A percentile compares a stretch with the other conserved stretches of the same genome.
phyloP scores from a whole-genome alignment of 2,797 vertebrate genomes.

The Octomys mimax region DNA sequence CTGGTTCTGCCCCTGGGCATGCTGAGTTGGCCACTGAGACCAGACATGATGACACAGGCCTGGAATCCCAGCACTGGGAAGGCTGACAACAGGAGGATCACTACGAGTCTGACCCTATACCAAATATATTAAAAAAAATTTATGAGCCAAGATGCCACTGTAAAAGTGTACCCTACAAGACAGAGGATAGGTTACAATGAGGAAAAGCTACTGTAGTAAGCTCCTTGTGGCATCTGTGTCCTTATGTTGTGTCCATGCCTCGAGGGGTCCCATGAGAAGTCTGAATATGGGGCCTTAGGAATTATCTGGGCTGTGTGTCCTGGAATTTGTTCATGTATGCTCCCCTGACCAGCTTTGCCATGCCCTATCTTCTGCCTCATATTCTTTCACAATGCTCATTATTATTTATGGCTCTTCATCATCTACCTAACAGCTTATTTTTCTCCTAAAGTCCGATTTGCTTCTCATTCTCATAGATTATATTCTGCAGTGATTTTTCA shows the following conservation, averaged over 20 bases:
- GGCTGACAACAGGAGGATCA: no score
- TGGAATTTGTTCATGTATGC: neutral
- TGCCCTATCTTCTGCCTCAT: neutral
- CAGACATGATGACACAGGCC: no score
- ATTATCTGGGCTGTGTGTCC: neutral
- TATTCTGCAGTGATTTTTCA: neutral
- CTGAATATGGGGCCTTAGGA: neutral
- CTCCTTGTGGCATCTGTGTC: neutral
- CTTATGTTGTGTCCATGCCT: neutral
- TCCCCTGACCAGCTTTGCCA: neutral
- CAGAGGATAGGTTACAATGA: neutral
- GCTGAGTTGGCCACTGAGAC: no score
- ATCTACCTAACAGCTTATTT: slow-evolving; percentile 32
- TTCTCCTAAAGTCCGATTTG: neutral
- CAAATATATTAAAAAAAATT: neutral
- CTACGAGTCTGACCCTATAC: no score
- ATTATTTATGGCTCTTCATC: slow-evolving; percentile 11
- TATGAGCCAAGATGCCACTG: neutral
- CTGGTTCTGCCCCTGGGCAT: no score
- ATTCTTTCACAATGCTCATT: slow-evolving; percentile 78
- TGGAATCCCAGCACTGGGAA: no score
- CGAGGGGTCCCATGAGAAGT: neutral
- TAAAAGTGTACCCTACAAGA: neutral
- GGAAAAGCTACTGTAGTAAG: neutral
- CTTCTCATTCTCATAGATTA: slow-evolving; percentile 10